Evolutionary conservation across 2,113 vertebrate genomes (phyloP).

Genomic region (Pongo pygmaeus): DNA sequence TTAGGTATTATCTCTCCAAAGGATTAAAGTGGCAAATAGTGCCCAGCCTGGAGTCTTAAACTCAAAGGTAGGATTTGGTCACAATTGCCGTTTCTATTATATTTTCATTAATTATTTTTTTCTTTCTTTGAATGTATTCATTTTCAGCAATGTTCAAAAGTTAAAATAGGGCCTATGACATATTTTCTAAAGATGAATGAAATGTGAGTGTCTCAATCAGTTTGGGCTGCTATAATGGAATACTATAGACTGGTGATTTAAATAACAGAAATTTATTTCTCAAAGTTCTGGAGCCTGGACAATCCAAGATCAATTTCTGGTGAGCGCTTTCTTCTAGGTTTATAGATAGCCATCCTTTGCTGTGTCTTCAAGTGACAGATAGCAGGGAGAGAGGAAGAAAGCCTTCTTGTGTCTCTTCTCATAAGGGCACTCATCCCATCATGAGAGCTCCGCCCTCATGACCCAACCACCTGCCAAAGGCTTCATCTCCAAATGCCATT

Average conservation of each 20-base stretch:
- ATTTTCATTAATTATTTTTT: background rate
- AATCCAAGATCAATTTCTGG: background rate
- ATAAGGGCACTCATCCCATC: background rate
- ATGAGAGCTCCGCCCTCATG: too few relatives aligned
- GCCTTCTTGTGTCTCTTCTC: background rate
- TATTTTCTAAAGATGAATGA: background rate
- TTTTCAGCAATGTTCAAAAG: background rate
- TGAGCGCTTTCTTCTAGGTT: background rate
- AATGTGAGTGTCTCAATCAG: background rate
- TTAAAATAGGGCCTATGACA: background rate
- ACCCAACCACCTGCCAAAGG: background rate
- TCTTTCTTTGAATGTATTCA: background rate
- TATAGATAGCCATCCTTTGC: background rate
- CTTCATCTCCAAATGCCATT: background rate
- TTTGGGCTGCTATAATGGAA: background rate
- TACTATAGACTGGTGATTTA: background rate
- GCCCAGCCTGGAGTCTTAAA: background rate
- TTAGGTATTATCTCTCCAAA: background rate
- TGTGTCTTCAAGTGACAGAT: background rate
- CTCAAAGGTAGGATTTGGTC: background rate
- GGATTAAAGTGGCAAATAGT: background rate
- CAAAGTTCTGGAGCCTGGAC: background rate
- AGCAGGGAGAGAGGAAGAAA: background rate
- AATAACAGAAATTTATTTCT: background rate
- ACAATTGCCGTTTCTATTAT: background rate